These are phyloP conservation scores for Eubasilissa regina DNA, from an alignment of 1,140 invertebrate genomes.

Conservation along the genomic window DNA sequence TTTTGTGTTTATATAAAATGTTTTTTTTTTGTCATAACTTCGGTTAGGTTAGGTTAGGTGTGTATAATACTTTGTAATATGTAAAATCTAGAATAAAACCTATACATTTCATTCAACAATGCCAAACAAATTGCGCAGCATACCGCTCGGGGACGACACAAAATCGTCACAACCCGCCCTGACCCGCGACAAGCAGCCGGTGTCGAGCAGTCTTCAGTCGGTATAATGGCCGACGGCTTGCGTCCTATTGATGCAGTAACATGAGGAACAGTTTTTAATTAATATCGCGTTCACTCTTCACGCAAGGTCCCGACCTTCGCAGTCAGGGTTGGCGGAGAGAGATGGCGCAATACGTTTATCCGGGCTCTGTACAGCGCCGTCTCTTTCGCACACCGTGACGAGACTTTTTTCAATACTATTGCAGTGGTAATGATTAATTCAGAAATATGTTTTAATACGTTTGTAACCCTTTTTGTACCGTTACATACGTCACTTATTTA, in stretches of 20 bases:
- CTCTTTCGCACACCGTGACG: conserved; percentile 18
- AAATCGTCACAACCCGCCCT: not conserved
- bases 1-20: too few species aligned
- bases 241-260: not conserved
- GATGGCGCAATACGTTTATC: conserved; percentile 25
- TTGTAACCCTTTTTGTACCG: not conserved
- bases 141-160: not conserved
- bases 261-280: conserved; percentile 30
- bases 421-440: not conserved
- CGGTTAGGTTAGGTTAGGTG: too few species aligned
- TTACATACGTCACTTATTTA: not conserved
- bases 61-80: too few species aligned
- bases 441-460: not conserved
- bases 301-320: conserved; percentile 43
- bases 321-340: conserved; percentile 40
- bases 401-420: not conserved
- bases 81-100: too few species aligned
- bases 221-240: not conserved
- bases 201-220: not conserved
- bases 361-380: conserved; percentile 18
- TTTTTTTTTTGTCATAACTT: too few species aligned
- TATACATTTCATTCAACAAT: not conserved
- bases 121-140: not conserved
- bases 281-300: conserved; percentile 43
- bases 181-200: not conserved